Percentiles rank a stretch among this genome's conserved stretches.
Evolutionary conservation across 2,113 vertebrate species (phyloP).

Genomic region (Anthoscopus minutus): DNA sequence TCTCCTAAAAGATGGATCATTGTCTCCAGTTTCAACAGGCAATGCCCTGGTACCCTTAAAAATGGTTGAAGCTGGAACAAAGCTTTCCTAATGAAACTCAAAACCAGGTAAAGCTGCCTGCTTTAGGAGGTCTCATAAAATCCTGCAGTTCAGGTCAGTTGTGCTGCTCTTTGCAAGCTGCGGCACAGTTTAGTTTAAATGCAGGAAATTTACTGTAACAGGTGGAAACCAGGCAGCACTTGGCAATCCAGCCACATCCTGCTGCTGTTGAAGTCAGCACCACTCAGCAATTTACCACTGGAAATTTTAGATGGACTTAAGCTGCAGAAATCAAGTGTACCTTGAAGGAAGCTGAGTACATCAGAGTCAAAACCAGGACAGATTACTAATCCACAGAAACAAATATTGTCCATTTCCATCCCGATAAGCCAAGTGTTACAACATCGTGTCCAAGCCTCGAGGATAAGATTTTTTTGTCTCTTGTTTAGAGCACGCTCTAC

Average conservation of each 20-base stretch:
- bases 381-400: background rate
- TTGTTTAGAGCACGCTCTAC: background rate
- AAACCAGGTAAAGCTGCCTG: background rate
- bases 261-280: background rate
- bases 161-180: background rate
- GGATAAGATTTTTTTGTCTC: background rate
- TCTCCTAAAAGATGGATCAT: background rate
- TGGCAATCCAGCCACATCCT: background rate
- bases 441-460: background rate
- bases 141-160: background rate
- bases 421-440: background rate
- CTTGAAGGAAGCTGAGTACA: background rate
- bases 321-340: background rate
- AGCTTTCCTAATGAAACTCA: background rate
- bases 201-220: background rate
- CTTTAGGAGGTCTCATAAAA: background rate
- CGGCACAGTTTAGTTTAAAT: background rate
- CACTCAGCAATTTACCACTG: background rate
- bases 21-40: background rate
- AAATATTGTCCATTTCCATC: background rate
- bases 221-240: background rate
- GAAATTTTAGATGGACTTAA: background rate
- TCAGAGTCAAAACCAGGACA: background rate
- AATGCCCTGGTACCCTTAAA: background rate
- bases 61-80: background rate